A percentile compares a stretch with the other conserved stretches of the same genome.
These are phyloP conservation scores for Enteromius fasciolatus DNA, from an alignment of 2,797 vertebrate genomes.

Conservation along the genomic window DNA sequence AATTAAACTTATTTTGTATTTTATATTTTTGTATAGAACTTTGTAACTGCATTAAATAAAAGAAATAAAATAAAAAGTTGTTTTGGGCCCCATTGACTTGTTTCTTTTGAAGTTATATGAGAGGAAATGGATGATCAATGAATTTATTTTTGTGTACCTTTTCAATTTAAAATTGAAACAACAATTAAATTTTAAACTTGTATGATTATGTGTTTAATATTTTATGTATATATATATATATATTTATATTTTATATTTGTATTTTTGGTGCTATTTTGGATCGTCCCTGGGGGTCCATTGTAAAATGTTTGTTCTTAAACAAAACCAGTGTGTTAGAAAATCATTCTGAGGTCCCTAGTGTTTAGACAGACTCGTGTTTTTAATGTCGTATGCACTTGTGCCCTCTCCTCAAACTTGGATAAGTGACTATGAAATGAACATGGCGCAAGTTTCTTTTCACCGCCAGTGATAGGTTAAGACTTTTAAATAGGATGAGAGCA, in stretches of 20 bases:
- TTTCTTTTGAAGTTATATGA: neutral
- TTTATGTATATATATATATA: neutral
- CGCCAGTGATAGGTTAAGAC: slow-evolving; percentile 66
- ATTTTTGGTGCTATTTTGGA: neutral
- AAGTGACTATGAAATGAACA: slow-evolving; percentile 29
- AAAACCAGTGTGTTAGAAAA: neutral
- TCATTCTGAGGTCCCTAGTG: neutral
- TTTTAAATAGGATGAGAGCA: slow-evolving; percentile 73
- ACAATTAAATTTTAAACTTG: neutral
- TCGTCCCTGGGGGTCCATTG: neutral
- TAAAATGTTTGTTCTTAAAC: neutral
- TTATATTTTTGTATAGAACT: neutral
- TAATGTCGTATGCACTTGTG: neutral
- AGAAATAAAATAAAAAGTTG: too few species aligned
- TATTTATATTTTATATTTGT: neutral
- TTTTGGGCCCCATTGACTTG: neutral
- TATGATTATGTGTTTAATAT: neutral
- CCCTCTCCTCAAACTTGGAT: neutral
- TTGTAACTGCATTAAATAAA: neutral
- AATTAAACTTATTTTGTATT: neutral
- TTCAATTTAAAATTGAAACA: neutral
- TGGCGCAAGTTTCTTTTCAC: slow-evolving; percentile 14
- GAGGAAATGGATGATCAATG: neutral
- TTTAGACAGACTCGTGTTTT: neutral
- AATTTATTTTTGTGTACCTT: neutral